phyloP scores from a whole-genome alignment of 2,797 vertebrate species.

The Amniataba percoides region DNA sequence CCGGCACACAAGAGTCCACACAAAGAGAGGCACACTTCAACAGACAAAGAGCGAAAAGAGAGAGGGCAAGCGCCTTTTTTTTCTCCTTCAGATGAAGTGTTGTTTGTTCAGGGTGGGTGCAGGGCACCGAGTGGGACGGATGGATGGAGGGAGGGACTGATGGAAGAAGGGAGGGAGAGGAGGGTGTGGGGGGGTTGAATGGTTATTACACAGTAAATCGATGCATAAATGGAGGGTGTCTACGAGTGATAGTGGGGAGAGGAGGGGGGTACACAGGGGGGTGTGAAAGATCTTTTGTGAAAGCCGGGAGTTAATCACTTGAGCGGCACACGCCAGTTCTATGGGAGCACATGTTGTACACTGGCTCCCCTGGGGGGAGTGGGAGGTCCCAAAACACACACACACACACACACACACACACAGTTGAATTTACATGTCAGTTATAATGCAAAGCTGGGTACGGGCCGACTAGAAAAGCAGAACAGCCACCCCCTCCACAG shows the following conservation, averaged over 20 bases:
- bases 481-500: constrained; percentile 79
- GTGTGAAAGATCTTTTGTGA: constrained; percentile 84
- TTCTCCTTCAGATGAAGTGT: constrained; percentile 75
- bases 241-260: constrained; percentile 58
- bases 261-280: constrained; percentile 38
- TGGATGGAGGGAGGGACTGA: constrained; percentile 63
- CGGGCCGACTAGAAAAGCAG: constrained; percentile 58
- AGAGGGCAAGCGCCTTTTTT: constrained; percentile 67
- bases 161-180: constrained; percentile 46
- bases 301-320: constrained; percentile 88
- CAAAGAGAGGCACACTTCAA: constrained; percentile 85
- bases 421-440: constrained; percentile 84
- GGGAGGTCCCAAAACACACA: constrained; percentile 61
- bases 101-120: constrained; percentile 85
- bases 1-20: constrained; percentile 69
- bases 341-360: constrained; percentile 84
- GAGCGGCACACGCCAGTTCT: constrained; percentile 86
- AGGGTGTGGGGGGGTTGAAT: constrained; percentile 53
- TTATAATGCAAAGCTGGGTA: constrained; percentile 85
- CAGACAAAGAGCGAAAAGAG: constrained; percentile 82
- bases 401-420: constrained; percentile 49
- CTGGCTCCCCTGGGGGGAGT: constrained; percentile 72
- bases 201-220: constrained; percentile 78
- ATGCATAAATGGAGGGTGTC: constrained; percentile 71
- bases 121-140: constrained; percentile 73